A percentile compares a stretch with the other conserved stretches of the same genome.
Evolutionary conservation across 37 sponge, comb jelly and placozoan genomes (phyloP).

Genomic region (Oopsacas minuta): DNA sequence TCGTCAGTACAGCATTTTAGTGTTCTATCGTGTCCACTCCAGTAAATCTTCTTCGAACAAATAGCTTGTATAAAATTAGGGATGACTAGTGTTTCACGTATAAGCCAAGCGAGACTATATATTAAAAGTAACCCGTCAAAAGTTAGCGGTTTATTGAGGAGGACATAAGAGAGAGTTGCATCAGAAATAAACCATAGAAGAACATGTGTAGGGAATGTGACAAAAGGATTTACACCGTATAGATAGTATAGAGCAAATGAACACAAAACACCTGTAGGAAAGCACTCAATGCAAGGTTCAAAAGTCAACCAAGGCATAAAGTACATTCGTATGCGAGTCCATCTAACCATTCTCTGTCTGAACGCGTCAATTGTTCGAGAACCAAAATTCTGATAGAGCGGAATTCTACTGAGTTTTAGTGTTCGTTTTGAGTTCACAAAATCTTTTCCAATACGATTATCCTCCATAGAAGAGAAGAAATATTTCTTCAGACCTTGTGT

Average conservation of each 20-base stretch:
- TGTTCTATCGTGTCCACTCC: background rate
- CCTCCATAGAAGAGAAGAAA: constrained; percentile 1
- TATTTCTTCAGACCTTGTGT: background rate
- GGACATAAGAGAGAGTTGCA: background rate
- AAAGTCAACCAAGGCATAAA: background rate
- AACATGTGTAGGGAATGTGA: background rate
- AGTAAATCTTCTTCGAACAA: constrained; percentile 6
- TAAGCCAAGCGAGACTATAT: background rate
- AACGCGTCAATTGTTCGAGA: background rate
- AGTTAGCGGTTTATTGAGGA: background rate
- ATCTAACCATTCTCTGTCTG: constrained; percentile 12
- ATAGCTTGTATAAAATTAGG: background rate
- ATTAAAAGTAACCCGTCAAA: background rate
- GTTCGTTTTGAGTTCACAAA: background rate
- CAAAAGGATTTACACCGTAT: background rate
- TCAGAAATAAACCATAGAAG: background rate
- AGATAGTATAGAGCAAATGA: background rate
- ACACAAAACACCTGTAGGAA: background rate
- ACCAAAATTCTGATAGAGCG: constrained; percentile 7
- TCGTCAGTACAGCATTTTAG: background rate
- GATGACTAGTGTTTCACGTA: background rate
- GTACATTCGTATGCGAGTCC: background rate
- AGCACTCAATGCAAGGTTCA: background rate
- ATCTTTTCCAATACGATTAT: constrained; percentile 12
- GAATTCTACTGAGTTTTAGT: background rate